These are phyloP conservation scores for Molorchus minor DNA, from an alignment of 2,888 invertebrate genomes.

Conservation along the genomic window DNA sequence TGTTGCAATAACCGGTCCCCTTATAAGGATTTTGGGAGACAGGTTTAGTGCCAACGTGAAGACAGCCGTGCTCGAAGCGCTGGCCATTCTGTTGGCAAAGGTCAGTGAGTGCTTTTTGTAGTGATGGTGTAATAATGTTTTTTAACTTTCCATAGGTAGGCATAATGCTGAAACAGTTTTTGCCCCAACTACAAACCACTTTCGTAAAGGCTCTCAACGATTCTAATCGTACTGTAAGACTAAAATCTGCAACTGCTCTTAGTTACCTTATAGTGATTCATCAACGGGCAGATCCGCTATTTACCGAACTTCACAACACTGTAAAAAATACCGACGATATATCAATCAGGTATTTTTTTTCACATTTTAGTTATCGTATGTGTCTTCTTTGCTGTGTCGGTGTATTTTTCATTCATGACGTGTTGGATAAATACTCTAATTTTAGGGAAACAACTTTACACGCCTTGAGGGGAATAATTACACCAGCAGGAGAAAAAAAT, in stretches of 20 bases:
- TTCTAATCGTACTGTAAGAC: conserved; percentile 83
- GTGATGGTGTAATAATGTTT: background rate
- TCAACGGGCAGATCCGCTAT: conserved; percentile 93
- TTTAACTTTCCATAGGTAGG: conserved; percentile 76
- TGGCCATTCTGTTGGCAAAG: conserved; percentile 91
- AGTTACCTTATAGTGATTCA: conserved; percentile 91
- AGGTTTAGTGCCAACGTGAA: conserved; percentile 94
- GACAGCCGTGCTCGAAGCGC: conserved; percentile 93
- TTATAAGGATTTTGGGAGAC: conserved; percentile 97
- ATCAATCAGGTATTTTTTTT: conserved; percentile 70
- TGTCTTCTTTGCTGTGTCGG: too few relatives aligned
- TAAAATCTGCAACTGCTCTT: conserved; percentile 89
- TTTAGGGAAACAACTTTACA: conserved; percentile 92
- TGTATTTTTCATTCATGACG: too few relatives aligned
- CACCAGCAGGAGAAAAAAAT: conserved; percentile 89
- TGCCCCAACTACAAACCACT: conserved; percentile 98
- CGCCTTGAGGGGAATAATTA: conserved; percentile 85
- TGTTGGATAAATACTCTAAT: too few relatives aligned
- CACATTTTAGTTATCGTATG: too few relatives aligned
- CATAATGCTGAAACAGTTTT: conserved; percentile 93
- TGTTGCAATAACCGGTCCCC: conserved; percentile 95
- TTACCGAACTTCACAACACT: conserved; percentile 89
- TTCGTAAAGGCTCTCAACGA: conserved; percentile 96
- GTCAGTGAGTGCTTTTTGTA: conserved; percentile 56
- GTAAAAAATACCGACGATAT: conserved; percentile 87